Percentiles rank a stretch among this genome's conserved stretches.
These are phyloP conservation scores for Gymnoscopelus braueri DNA, from an alignment of 2,797 vertebrate species.

Conservation along the genomic window DNA sequence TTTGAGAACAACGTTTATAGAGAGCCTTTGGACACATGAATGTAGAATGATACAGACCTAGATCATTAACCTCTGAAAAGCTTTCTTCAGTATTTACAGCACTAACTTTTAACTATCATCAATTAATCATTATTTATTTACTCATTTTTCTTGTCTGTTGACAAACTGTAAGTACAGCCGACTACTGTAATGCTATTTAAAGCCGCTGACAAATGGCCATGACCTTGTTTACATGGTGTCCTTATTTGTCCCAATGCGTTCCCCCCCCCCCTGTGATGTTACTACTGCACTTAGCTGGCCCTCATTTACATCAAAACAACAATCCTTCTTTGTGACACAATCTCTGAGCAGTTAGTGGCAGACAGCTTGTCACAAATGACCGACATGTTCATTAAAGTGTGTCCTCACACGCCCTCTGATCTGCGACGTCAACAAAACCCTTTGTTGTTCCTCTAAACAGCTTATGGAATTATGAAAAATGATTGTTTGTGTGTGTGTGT, in stretches of 20 bases:
- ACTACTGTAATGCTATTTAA: slow-evolving; percentile 21
- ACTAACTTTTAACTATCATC: no score
- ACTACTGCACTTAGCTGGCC: slow-evolving; percentile 31
- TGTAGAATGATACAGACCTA: background rate
- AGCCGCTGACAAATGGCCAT: slow-evolving; percentile 21
- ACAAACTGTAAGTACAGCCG: slow-evolving; percentile 6
- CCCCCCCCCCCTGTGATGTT: no score
- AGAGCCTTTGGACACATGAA: background rate
- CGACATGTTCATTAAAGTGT: slow-evolving; percentile 67
- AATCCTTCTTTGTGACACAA: slow-evolving; percentile 15
- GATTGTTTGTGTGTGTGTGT: background rate
- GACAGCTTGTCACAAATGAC: slow-evolving; percentile 54
- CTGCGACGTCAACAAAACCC: slow-evolving; percentile 72
- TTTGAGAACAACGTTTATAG: slow-evolving; percentile 1
- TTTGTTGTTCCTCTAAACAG: slow-evolving; percentile 70
- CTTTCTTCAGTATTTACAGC: no score
- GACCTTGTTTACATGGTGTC: slow-evolving; percentile 21
- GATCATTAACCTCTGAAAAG: background rate
- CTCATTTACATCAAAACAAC: slow-evolving; percentile 16
- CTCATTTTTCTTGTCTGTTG: slow-evolving; percentile 2
- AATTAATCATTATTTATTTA: no score
- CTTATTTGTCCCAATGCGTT: no score
- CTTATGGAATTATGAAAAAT: slow-evolving; percentile 48
- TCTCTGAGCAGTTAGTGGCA: slow-evolving; percentile 37
- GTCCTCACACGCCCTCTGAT: slow-evolving; percentile 63